Evolutionary conservation across 2,888 invertebrate genomes (phyloP), one percentile per base, ranked within the genome.

Genomic region (Endomychus coccineus): DNA sequence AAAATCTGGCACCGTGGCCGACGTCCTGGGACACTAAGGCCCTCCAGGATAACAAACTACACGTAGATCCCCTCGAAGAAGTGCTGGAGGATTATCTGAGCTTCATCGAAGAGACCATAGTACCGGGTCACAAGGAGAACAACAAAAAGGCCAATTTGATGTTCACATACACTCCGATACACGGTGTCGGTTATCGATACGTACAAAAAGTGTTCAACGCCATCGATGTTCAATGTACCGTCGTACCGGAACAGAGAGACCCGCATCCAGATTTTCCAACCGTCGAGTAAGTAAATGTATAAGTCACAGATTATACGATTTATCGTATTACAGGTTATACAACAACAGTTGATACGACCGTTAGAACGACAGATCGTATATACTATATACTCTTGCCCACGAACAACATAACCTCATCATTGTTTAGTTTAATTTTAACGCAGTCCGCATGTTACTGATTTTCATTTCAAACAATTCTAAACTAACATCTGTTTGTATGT

Each of bases 261-360:
- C 89, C 97, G 0, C 80, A 99, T 71, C 96, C 97, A 0, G 92
- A 97, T 38, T 99, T 99, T 67, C 82, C 96, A 0, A 98, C 98
- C 0, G 96, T 98, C 1, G 80, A 78, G 66, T 65, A 54, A 52
- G 54, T 42, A 10, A 6, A 7, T 9, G 7, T 7, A 14, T n/a
- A n/a, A 19, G n/a, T 19, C 6, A n/a, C n/a, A n/a, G n/a, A n/a
- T n/a, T n/a, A n/a, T n/a, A n/a, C n/a, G n/a, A n/a, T n/a, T n/a
- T n/a, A n/a, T n/a, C n/a, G n/a, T n/a, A n/a, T n/a, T n/a, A n/a
- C n/a, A n/a, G n/a, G n/a, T n/a, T n/a, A n/a, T n/a, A n/a, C n/a
- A n/a, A n/a, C n/a, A n/a, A n/a, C n/a, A n/a, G n/a, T n/a, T n/a
- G n/a, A n/a, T n/a, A n/a, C n/a, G n/a, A n/a, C n/a, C n/a, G n/a